A percentile compares a stretch with the other conserved stretches of the same genome.
These are phyloP conservation scores for Nasonia oneida DNA, from an alignment of 2,888 invertebrate species.

Conservation along the genomic window DNA sequence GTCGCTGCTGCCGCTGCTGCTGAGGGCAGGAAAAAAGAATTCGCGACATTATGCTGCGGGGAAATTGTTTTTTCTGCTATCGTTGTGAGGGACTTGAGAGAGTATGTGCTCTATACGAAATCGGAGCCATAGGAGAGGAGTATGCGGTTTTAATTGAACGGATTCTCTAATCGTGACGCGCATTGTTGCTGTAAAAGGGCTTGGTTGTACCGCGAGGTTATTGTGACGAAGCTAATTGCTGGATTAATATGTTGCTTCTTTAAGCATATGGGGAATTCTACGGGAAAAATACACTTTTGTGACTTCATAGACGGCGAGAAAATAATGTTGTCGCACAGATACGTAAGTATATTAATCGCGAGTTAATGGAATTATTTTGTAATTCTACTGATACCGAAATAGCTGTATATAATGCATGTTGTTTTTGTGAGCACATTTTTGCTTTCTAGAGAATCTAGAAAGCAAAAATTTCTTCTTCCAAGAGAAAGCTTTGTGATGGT, in stretches of 20 bases:
- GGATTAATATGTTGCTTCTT: background rate
- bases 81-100: background rate
- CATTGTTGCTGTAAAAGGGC: background rate
- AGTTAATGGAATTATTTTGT: no score
- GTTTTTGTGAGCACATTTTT: no score
- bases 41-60: constrained; percentile 11
- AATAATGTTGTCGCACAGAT: no score
- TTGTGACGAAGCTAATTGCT: background rate
- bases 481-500: no score
- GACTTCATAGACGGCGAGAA: no score
- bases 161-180: background rate
- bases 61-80: constrained; percentile 13
- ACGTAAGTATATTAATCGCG: no score
- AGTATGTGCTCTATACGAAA: background rate
- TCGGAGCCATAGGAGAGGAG: background rate
- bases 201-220: background rate
- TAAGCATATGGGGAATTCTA: background rate
- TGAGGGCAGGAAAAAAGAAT: background rate
- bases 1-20: background rate
- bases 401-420: no score
- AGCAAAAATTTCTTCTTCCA: no score
- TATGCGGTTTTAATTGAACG: background rate
- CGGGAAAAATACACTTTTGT: no score
- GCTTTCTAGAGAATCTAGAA: no score
- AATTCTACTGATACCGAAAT: no score